phyloP scores from a whole-genome alignment of 2,797 vertebrate species.

The Galago senegalensis region DNA sequence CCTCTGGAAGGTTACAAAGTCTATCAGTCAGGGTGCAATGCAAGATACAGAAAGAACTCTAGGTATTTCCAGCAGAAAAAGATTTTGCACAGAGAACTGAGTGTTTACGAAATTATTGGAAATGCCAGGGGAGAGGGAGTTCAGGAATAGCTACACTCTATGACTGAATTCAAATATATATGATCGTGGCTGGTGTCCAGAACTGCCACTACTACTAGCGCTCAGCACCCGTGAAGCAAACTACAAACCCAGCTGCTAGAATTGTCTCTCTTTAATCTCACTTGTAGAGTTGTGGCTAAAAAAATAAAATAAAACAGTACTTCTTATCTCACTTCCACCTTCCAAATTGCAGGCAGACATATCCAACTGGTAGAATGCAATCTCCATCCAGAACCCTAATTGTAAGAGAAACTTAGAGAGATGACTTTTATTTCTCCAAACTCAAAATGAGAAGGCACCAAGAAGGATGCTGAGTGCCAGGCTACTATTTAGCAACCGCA shows the following conservation, averaged over 20 bases:
- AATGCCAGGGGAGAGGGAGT: neutral
- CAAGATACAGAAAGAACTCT: neutral
- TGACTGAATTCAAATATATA: neutral
- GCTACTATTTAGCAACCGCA: neutral
- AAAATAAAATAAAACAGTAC: neutral
- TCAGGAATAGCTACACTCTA: neutral
- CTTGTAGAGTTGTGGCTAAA: conserved; percentile 17
- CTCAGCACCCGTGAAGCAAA: neutral
- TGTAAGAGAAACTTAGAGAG: neutral
- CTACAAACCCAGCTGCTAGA: neutral
- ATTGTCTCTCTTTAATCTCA: neutral
- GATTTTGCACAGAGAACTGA: neutral
- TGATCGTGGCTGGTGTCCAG: neutral
- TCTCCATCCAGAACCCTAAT: neutral
- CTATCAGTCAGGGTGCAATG: neutral
- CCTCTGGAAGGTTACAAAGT: neutral
- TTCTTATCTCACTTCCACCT: neutral
- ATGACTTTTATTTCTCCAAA: neutral
- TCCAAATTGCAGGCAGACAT: neutral
- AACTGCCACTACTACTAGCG: neutral
- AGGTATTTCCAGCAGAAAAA: neutral
- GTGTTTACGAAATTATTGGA: neutral
- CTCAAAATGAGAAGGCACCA: neutral
- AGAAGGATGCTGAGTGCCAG: neutral
- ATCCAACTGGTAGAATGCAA: neutral